Evolutionary conservation across 1,140 invertebrate genomes (phyloP), one percentile per base, ranked within the genome.

Genomic region (Nymphalis io): DNA sequence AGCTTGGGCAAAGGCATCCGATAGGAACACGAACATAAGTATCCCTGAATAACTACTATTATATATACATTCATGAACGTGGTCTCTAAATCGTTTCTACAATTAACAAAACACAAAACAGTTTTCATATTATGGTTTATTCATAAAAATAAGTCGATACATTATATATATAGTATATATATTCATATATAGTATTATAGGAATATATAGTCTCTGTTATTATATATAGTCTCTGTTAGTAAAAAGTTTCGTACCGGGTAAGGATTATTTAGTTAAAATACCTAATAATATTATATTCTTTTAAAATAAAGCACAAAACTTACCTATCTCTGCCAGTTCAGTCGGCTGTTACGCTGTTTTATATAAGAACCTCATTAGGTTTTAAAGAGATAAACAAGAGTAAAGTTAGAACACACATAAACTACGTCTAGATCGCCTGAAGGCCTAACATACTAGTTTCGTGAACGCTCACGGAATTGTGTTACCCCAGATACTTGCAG

Each of bases 401-500:
- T 48, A 48, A 61, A 48, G 42, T 3, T 27, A 16, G 44, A 27
- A 48, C 15, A 60, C 44, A 46, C 42, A 33, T 48, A 21, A 62
- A 16, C 60, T 48, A 21, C 3, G 59, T 40, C 18, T 46, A 8
- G 60, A 48, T 23, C 18, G 60, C 60, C 60, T 27, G 60, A 3
- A 62, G 60, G 60, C 60, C 42, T 62, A 48, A 46, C n/a, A 27
- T 18, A 48, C 11, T 21, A 46, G 60, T 18, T 62, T 62, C 33
- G 60, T 62, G n/a, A n/a, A 15, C 27, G 60, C 33, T 61, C 48
- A 27, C 60, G 44, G 23, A 62, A 62, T 62, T 51, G 44, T 62
- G 20, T 39, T 59, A 62, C 60, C 18, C 12, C 40, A 60, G 18
- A 12, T 51, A 51, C 20, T 4, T 27, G 11, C 15, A 38, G 60